phyloP scores from a whole-genome alignment of 64 coral and sea anemone species.

The Montipora sp. region DNA sequence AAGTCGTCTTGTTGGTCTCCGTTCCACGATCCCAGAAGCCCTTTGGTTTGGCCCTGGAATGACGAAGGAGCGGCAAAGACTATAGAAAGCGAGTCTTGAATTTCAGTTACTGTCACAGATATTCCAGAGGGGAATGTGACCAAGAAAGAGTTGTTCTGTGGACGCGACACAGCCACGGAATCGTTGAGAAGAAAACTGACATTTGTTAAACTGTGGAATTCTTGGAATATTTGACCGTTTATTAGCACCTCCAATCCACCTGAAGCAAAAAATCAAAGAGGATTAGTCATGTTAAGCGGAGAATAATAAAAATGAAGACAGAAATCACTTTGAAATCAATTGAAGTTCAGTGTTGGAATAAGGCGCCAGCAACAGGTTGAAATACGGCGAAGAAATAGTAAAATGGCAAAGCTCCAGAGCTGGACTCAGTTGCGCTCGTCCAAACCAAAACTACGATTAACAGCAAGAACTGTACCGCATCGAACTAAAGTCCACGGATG shows the following conservation, averaged over 20 bases:
- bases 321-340: too few species aligned
- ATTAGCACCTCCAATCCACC: constrained; percentile 40
- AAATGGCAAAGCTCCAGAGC: too few species aligned
- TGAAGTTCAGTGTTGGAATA: too few species aligned
- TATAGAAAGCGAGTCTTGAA: constrained; percentile 49
- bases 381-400: too few species aligned
- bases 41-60: constrained; percentile 50
- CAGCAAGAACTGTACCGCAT: too few species aligned
- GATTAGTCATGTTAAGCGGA: not conserved
- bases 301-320: not conserved
- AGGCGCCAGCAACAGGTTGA: too few species aligned
- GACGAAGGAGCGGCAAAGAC: constrained; percentile 10
- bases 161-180: constrained; percentile 32
- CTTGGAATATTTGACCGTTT: not conserved
- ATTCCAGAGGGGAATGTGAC: constrained; percentile 55
- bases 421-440: too few species aligned
- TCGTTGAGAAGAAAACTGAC: not conserved
- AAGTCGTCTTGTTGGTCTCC: constrained; percentile 54
- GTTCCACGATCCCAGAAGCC: constrained; percentile 72
- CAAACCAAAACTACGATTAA: too few species aligned
- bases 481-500: too few species aligned
- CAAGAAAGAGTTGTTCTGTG: constrained; percentile 26
- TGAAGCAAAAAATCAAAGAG: not conserved
- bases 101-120: constrained; percentile 48
- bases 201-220: not conserved